Base-by-base conservation (phyloP, 2,113 vertebrate genomes). In the Odobenus rosmarus region DNA sequence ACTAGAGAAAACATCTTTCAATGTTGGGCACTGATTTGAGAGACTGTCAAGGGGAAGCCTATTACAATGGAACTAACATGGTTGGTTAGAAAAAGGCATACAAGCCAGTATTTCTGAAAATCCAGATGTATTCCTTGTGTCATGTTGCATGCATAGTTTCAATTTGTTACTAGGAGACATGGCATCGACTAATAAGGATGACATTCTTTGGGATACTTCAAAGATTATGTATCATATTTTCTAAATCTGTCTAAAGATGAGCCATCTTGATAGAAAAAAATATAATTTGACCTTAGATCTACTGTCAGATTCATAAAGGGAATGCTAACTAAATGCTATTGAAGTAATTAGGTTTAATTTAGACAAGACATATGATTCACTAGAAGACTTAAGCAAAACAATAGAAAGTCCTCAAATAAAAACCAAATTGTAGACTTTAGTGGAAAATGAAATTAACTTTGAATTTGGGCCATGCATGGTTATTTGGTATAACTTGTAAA, bases 401-500 rank as follows among this genome's bases (percentile, higher is more conserved):
- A 59, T 39, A 86, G 46, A 88, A 80, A 83, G 62, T 74, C 42
- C 9, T 95, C 31, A 86, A 69, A 59, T 91, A 57, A 95, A 88
- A 95, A 93, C 21, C 33, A 92, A 49, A 79, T 67, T n/a, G 15
- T 62, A 82, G 87, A 79, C 51, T 71, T 21, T 49, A 49, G 69
- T 55, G 71, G 85, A 84, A 96, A 97, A 71, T 90, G 33, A 95
- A 90, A 59, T 90, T 86, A 64, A 72, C 46, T 93, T 67, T 90
- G 42, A 84, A 87, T 90, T 94, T 89, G 57, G 61, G 5, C 9
- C 6, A 1, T 36, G 46, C 55, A 74, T 64, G 1, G 14, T 79
- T 90, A 94, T 59, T 90, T 94, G 61, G 3, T 31, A 69, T 85
- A 86, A 39, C 64, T 14, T 74, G 5, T 67, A 74, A 84, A 51